Conservation (phyloP, 1,140 invertebrate genomes). For the Drosophila burlai region DNA sequence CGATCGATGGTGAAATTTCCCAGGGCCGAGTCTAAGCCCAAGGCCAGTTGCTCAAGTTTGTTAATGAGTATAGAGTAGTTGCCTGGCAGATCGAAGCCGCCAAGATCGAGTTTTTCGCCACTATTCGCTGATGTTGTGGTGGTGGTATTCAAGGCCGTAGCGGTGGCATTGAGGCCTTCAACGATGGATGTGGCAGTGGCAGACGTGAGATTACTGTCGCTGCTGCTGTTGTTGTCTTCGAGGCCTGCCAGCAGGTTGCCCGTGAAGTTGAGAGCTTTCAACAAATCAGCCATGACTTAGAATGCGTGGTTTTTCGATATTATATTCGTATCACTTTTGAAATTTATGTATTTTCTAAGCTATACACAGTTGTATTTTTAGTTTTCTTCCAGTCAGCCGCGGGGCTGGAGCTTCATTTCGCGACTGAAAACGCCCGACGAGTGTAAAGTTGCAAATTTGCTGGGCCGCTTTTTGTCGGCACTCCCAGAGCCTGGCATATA, state of each 20-base stretch:
- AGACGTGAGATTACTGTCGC: slow-evolving; percentile 19
- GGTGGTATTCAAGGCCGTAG: slow-evolving; percentile 45
- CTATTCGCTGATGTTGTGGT: slow-evolving; percentile 34
- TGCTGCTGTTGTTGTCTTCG: slow-evolving; percentile 41
- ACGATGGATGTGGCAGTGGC: slow-evolving; percentile 22
- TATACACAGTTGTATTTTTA: slow-evolving; percentile 31
- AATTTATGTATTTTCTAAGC: slow-evolving; percentile 1
- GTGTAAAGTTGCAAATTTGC: slow-evolving; percentile 74
- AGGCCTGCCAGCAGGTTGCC: slow-evolving; percentile 68
- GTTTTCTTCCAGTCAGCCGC: slow-evolving; percentile 59
- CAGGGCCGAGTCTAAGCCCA: slow-evolving; percentile 76
- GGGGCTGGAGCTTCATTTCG: slow-evolving; percentile 76
- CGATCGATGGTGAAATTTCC: slow-evolving; percentile 79
- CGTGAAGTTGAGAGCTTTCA: slow-evolving; percentile 73
- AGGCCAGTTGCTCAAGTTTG: slow-evolving; percentile 79
- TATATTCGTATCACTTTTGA: slow-evolving; percentile 19
- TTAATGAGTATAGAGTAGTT: slow-evolving; percentile 85
- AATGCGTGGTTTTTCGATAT: slow-evolving; percentile 1
- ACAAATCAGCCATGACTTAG: slow-evolving; percentile 58
- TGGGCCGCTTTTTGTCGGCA: slow-evolving; percentile 69
- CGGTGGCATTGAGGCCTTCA: slow-evolving; percentile 52
- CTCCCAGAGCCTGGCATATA: slow-evolving; percentile 43
- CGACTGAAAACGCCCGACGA: slow-evolving; percentile 68
- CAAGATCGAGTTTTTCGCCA: slow-evolving; percentile 66
- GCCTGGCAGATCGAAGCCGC: slow-evolving; percentile 75